Evolutionary conservation across 2,888 invertebrate genomes (phyloP).

Genomic region (Eupeodes latifasciatus): DNA sequence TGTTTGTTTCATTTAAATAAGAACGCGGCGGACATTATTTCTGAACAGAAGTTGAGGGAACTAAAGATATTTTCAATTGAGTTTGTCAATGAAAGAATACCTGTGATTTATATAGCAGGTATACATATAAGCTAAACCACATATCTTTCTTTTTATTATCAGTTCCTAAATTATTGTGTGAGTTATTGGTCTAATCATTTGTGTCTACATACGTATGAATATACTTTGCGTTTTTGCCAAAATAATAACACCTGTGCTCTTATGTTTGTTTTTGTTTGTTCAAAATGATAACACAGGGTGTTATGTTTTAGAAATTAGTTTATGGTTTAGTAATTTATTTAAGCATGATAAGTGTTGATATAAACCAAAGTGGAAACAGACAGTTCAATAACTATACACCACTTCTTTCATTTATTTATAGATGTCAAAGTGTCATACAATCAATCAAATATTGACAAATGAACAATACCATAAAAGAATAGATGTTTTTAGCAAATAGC

Average conservation of each 20-base stretch:
- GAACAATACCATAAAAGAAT: too few relatives aligned
- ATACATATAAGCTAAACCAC: neutral
- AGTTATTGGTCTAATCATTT: neutral
- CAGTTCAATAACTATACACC: too few relatives aligned
- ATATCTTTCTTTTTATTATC: conserved; percentile 22
- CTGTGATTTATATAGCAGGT: neutral
- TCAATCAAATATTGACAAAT: too few relatives aligned
- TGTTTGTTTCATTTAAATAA: neutral
- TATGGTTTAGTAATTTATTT: too few relatives aligned
- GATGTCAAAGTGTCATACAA: too few relatives aligned
- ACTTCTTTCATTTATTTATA: too few relatives aligned
- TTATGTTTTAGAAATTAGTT: neutral
- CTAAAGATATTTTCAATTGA: neutral
- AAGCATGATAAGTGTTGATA: too few relatives aligned
- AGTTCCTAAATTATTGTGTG: conserved; percentile 12
- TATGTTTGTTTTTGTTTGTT: neutral
- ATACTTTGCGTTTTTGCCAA: conserved; percentile 7
- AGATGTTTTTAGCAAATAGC: too few relatives aligned
- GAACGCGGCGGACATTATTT: neutral
- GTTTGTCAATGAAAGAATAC: neutral
- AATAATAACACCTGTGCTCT: conserved; percentile 12
- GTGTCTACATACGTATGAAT: too few relatives aligned
- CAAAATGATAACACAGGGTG: neutral
- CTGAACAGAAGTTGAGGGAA: neutral
- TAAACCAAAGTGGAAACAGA: too few relatives aligned